A percentile compares a stretch with the other conserved stretches of the same genome.
These are phyloP conservation scores for Drosophila parabipectinata DNA, from an alignment of 1,140 invertebrate species.

Conservation along the genomic window DNA sequence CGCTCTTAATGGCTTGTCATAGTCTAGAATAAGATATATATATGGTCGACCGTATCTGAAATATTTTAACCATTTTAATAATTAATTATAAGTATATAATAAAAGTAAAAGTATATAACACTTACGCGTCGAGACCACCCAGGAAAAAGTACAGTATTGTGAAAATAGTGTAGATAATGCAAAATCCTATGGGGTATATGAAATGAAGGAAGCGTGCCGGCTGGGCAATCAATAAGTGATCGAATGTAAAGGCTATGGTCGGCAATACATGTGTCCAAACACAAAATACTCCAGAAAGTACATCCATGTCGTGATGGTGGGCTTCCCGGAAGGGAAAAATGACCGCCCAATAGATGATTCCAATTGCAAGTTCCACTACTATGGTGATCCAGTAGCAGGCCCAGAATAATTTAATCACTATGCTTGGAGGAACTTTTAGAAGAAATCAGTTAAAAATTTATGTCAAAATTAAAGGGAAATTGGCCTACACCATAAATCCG, in stretches of 20 bases:
- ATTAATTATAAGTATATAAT: background rate
- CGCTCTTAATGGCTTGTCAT: background rate
- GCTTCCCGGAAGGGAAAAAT: conserved; percentile 10
- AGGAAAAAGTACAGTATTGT: conserved; percentile 88
- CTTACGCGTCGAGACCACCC: conserved; percentile 87
- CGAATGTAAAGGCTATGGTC: conserved; percentile 88
- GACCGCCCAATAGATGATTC: conserved; percentile 32
- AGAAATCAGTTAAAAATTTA: background rate
- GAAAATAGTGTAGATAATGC: conserved; percentile 87
- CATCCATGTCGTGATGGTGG: too few relatives aligned
- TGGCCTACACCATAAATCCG: conserved; percentile 25
- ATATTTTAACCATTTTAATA: background rate
- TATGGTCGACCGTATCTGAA: conserved; percentile 20
- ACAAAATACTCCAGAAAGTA: conserved; percentile 79
- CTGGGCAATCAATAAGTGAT: conserved; percentile 88
- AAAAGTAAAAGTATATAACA: background rate
- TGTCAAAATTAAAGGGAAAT: too few relatives aligned
- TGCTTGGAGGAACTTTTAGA: background rate
- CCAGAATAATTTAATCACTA: conserved; percentile 43
- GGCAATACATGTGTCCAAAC: conserved; percentile 89
- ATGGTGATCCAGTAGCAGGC: conserved; percentile 48
- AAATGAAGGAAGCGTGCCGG: conserved; percentile 88
- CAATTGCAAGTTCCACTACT: background rate
- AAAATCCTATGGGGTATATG: conserved; percentile 87
- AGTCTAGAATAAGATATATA: conserved; percentile 42